These are phyloP conservation scores for Eriosoma lanigerum DNA, from an alignment of 1,140 invertebrate genomes.

Conservation along the genomic window DNA sequence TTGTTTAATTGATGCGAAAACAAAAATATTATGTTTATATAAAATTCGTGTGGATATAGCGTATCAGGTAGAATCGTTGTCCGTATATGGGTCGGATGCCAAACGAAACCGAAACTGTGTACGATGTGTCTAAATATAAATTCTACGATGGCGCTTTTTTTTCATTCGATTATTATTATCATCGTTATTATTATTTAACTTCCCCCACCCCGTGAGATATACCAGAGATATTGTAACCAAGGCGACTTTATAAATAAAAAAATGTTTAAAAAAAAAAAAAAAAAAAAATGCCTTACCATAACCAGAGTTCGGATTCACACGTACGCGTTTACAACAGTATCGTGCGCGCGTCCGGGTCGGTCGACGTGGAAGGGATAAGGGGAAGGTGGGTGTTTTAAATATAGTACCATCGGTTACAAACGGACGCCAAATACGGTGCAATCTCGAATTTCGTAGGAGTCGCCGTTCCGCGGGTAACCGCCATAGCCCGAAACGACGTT, in stretches of 20 bases:
- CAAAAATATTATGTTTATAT: background rate
- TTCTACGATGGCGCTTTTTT: slow-evolving; percentile 4
- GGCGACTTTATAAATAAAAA: slow-evolving; percentile 51
- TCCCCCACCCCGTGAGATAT: background rate
- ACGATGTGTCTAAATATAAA: slow-evolving; percentile 40
- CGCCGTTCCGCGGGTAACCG: slow-evolving; percentile 29
- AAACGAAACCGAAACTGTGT: slow-evolving; percentile 47
- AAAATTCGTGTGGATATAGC: background rate
- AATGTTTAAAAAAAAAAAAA: background rate
- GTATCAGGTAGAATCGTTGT: slow-evolving; percentile 45
- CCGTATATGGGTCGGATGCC: slow-evolving; percentile 37
- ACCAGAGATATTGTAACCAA: slow-evolving; percentile 14
- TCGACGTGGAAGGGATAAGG: background rate
- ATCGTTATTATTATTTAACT: background rate
- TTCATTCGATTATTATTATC: background rate
- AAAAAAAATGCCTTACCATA: slow-evolving; percentile 38
- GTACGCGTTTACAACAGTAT: background rate
- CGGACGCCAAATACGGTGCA: slow-evolving; percentile 49
- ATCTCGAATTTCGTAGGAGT: slow-evolving; percentile 51
- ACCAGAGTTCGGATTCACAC: slow-evolving; percentile 34
- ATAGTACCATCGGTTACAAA: slow-evolving; percentile 48
- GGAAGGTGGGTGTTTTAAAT: slow-evolving; percentile 51
- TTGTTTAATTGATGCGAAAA: too few relatives aligned
- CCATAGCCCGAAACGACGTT: slow-evolving; percentile 31
- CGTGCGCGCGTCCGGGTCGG: background rate